Evolutionary conservation across 2,888 invertebrate species (phyloP).

Genomic region (Pyrrhia umbra): DNA sequence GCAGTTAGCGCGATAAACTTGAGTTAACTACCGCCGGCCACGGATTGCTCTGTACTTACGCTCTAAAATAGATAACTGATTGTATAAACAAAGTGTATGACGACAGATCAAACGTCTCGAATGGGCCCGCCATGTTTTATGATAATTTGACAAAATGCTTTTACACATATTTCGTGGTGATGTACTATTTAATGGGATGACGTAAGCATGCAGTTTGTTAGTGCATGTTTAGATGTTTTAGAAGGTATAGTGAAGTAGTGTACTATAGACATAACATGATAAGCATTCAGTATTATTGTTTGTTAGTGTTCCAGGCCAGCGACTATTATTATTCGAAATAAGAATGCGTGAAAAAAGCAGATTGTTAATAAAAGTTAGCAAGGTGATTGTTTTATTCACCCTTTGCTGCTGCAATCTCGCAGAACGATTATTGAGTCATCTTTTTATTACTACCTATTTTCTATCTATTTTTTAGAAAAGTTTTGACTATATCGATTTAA

Average conservation of each 20-base stretch:
- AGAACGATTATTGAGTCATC: too few relatives aligned
- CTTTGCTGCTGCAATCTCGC: too few relatives aligned
- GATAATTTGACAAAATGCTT: constrained; percentile 56
- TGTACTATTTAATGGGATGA: constrained; percentile 29
- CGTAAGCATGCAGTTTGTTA: constrained; percentile 8
- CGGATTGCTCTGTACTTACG: constrained; percentile 38
- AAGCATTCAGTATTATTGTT: too few relatives aligned
- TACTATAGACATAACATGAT: too few relatives aligned
- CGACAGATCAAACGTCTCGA: constrained; percentile 60
- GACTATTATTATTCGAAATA: too few relatives aligned
- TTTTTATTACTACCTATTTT: too few relatives aligned
- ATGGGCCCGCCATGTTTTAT: constrained; percentile 46
- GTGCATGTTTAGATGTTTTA: constrained; percentile 3
- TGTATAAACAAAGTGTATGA: constrained; percentile 54
- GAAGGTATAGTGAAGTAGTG: constrained; percentile 13
- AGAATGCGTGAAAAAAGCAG: too few relatives aligned
- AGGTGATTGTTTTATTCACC: too few relatives aligned
- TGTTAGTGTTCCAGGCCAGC: too few relatives aligned
- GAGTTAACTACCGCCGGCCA: constrained; percentile 50
- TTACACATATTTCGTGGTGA: constrained; percentile 36
- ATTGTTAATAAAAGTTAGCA: too few relatives aligned
- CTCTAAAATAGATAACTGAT: constrained; percentile 62
- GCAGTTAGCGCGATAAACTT: constrained; percentile 55
- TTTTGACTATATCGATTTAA: too few relatives aligned
- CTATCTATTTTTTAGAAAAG: too few relatives aligned